A percentile compares a stretch with the other conserved stretches of the same genome.
Conservation (phyloP, 53 echinoderm and acorn worm species). For the Pentamera pediparva region DNA sequence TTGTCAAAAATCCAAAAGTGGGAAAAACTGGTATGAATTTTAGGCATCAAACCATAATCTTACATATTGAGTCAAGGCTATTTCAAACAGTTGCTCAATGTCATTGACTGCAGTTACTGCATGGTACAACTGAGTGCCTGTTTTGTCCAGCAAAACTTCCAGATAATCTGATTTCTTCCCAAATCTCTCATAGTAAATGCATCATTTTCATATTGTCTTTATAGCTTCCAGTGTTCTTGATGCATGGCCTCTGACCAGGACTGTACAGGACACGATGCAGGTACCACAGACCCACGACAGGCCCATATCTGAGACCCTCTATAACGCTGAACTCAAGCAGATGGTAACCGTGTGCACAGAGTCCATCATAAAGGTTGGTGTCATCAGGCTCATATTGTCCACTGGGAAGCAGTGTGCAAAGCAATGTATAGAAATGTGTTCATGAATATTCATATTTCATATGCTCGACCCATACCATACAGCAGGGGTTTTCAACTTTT, state of each 20-base stretch:
- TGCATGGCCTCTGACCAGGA: conserved; percentile 91
- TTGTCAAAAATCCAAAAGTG: too few species aligned
- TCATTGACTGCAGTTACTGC: neutral
- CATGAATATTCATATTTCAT: too few species aligned
- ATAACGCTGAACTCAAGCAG: conserved; percentile 91
- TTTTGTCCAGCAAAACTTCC: neutral
- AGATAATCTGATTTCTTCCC: neutral
- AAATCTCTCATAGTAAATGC: neutral
- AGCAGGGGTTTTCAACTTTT: too few species aligned
- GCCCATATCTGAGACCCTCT: conserved; percentile 74
- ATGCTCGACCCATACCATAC: too few species aligned
- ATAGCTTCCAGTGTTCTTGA: conserved; percentile 91
- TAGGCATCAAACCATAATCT: too few species aligned
- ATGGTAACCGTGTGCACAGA: conserved; percentile 93
- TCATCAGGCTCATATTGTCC: too few species aligned
- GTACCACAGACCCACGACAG: conserved; percentile 96
- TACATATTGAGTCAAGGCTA: too few species aligned
- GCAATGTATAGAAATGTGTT: too few species aligned
- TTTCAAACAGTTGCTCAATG: too few species aligned
- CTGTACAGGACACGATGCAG: conserved; percentile 98
- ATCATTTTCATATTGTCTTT: neutral
- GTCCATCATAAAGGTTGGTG: conserved; percentile 87
- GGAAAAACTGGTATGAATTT: too few species aligned
- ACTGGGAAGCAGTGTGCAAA: too few species aligned
- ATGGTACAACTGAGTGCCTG: neutral